phyloP scores from a whole-genome alignment of 1,140 invertebrate genomes.

The Ooceraea biroi region DNA sequence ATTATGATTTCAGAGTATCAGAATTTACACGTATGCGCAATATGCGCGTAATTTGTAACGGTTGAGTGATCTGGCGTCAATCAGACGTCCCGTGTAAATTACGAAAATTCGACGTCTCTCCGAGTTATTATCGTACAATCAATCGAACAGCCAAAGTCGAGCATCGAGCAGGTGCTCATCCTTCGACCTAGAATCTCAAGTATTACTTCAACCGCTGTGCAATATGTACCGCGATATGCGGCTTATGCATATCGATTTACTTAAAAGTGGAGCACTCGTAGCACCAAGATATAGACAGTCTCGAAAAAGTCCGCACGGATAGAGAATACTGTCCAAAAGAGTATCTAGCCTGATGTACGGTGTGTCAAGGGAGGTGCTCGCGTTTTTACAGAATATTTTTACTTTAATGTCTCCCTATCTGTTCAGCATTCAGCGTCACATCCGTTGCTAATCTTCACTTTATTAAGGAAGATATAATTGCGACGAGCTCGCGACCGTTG shows the following conservation, averaged over 20 bases:
- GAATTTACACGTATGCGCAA: neutral
- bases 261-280: conserved; percentile 57
- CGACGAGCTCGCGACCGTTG: neutral
- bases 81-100: conserved; percentile 43
- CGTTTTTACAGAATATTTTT: neutral
- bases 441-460: neutral
- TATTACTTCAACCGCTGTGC: conserved; percentile 47
- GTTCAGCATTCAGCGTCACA: conserved; percentile 18
- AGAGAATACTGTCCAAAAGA: neutral
- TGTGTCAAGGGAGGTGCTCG: neutral
- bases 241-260: conserved; percentile 62
- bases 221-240: conserved; percentile 28
- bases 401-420: too few relatives aligned
- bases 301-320: conserved; percentile 8
- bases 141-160: conserved; percentile 51
- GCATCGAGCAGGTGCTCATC: conserved; percentile 49
- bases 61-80: conserved; percentile 2
- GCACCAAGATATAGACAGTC: conserved; percentile 21
- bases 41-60: too few relatives aligned
- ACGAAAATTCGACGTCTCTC: conserved; percentile 21
- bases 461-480: conserved; percentile 41
- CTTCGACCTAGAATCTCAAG: conserved; percentile 66
- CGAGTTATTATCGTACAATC: conserved; percentile 25
- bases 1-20: neutral
- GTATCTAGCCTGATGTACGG: too few relatives aligned